Conservation (phyloP, 1,140 invertebrate species). For the Mizuhopecten yessoensis region DNA sequence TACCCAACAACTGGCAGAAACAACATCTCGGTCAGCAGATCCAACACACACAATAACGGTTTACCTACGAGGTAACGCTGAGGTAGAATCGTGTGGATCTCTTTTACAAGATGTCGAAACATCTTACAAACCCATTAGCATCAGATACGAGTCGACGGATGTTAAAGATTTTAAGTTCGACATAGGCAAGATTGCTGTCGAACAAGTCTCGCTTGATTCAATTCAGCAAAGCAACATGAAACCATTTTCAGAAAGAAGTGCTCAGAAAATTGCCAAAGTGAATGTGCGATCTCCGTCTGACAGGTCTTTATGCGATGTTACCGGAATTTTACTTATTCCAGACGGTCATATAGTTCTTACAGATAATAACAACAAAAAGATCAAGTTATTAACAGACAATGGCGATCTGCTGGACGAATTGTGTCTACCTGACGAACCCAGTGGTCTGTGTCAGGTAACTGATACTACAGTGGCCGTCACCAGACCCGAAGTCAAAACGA, state of each 20-base stretch:
- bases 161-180: too few relatives aligned
- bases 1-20: too few relatives aligned
- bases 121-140: too few relatives aligned
- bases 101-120: too few relatives aligned
- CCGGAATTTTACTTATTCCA: slow-evolving; percentile 45
- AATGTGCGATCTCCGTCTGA: slow-evolving; percentile 52
- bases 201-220: not conserved
- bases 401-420: slow-evolving; percentile 53
- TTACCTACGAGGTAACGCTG: too few relatives aligned
- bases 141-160: too few relatives aligned
- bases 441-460: slow-evolving; percentile 53
- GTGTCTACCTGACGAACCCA: slow-evolving; percentile 52
- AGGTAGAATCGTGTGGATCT: too few relatives aligned
- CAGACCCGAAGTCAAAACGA: slow-evolving; percentile 45
- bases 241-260: slow-evolving; percentile 50
- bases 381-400: slow-evolving; percentile 54
- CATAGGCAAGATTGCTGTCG: too few relatives aligned
- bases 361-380: slow-evolving; percentile 53
- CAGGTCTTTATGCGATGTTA: slow-evolving; percentile 49
- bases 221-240: slow-evolving; percentile 47
- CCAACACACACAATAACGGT: too few relatives aligned
- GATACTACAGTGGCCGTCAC: slow-evolving; percentile 53
- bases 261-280: slow-evolving; percentile 45
- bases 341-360: slow-evolving; percentile 52
- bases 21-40: too few relatives aligned